Base-by-base conservation (phyloP, 2,888 invertebrate species). In the Caenorhabditis macrosperma region DNA sequence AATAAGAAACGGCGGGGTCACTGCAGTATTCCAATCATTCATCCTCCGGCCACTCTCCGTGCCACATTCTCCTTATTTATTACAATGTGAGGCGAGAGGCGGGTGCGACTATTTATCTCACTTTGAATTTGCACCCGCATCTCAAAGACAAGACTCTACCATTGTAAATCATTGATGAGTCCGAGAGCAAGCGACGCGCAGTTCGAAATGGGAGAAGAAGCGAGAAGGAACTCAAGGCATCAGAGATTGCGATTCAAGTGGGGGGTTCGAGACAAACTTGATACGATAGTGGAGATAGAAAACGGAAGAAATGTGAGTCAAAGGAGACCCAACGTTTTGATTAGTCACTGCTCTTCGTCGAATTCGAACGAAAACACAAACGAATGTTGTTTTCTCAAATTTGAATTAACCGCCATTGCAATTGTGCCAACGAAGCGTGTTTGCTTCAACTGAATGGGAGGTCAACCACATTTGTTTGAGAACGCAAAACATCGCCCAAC, bases 111-210 rank as follows among this genome's bases (percentile, higher is more conserved):
- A 68, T 68, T 68, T 38, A 68, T 68, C 68, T 68, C 59, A 59
- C 68, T 68, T 63, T 50, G 63, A 63, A 63, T 63, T 44, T 67
- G 46, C 54, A 54, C 67, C 26, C 50, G 3, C 12, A n/a, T 26
- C 15, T 50, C 26, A 4, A 33, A 12, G 41, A 41, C n/a, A 24
- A 24, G 35, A 22, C 28, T n/a, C n/a, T n/a, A n/a, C n/a, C 15
- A 68, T 68, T 68, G 57, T 68, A 59, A 68, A 68, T 68, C 57
- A 68, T 59, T 68, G 57, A 54, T 41, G 67, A 57, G 55, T 28
- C 20, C 2, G 33, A 6, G 20, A 46, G 46, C 28, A 10, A 61
- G 30, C 28, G 38, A 35, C n/a, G 12, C 12, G 20, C 22, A 57
- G 30, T 48, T 48, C 48, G 38, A 59, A 48, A 30, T 48, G 68